These are phyloP conservation scores for Cichlasoma orientale DNA, from an alignment of 2,797 vertebrate genomes.

Conservation along the genomic window DNA sequence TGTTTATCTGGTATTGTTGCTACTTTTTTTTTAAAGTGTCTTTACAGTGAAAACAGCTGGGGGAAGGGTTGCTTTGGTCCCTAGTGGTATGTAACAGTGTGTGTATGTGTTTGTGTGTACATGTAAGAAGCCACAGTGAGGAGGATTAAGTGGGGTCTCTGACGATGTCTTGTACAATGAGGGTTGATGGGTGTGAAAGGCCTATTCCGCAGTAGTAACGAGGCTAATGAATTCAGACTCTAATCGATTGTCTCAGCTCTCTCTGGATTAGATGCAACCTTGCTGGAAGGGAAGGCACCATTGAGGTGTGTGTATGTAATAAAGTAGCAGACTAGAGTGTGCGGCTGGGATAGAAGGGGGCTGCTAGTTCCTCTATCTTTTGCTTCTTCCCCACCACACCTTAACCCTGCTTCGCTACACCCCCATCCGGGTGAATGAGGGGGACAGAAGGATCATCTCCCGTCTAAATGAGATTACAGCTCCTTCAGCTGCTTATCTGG, in stretches of 20 bases:
- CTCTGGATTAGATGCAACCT: slow-evolving; percentile 96
- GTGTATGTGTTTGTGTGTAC: slow-evolving; percentile 53
- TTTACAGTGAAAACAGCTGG: slow-evolving; percentile 19
- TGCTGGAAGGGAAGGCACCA: slow-evolving; percentile 92
- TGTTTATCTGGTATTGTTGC: slow-evolving; percentile 21
- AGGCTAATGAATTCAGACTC: slow-evolving; percentile 97
- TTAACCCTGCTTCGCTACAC: slow-evolving; percentile 82
- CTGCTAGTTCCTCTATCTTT: slow-evolving; percentile 80
- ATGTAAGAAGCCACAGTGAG: slow-evolving; percentile 63
- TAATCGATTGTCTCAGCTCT: slow-evolving; percentile 96
- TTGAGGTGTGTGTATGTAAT: slow-evolving; percentile 77
- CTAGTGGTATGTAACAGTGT: slow-evolving; percentile 34
- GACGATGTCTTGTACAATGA: slow-evolving; percentile 83
- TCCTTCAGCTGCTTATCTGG: slow-evolving; percentile 99
- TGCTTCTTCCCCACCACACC: slow-evolving; percentile 85
- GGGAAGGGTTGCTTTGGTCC: slow-evolving; percentile 53
- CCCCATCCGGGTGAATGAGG: slow-evolving; percentile 86
- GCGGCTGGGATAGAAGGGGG: slow-evolving; percentile 70
- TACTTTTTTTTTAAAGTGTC: slow-evolving; percentile 1
- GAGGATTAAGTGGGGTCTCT: slow-evolving; percentile 82
- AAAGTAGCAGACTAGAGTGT: slow-evolving; percentile 36
- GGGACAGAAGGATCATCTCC: slow-evolving; percentile 97
- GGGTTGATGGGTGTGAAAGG: slow-evolving; percentile 84
- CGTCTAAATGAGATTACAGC: slow-evolving; percentile 99
- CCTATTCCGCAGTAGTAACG: slow-evolving; percentile 85